These are phyloP conservation scores for Botia kubotai DNA, from an alignment of 2,797 vertebrate genomes.

Conservation along the genomic window DNA sequence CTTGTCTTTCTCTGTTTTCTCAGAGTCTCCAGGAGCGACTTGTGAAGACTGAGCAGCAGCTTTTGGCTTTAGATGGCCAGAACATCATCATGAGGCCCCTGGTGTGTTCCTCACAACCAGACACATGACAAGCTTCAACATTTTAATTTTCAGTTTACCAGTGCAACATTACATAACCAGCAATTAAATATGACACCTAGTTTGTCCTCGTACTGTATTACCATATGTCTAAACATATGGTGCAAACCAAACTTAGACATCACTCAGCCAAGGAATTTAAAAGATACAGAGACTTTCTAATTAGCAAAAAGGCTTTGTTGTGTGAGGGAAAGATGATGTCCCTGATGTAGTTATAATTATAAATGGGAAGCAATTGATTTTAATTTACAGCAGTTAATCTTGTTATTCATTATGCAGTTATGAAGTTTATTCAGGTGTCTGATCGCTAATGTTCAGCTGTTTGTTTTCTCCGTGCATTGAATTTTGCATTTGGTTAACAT, in stretches of 20 bases:
- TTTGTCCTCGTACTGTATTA: conserved; percentile 21
- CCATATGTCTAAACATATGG: conserved; percentile 58
- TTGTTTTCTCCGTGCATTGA: not conserved
- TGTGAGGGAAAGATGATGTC: conserved; percentile 8
- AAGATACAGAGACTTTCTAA: conserved; percentile 36
- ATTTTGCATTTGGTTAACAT: not conserved
- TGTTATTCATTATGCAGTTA: not conserved
- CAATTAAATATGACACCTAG: conserved; percentile 49
- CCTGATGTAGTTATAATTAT: conserved; percentile 24
- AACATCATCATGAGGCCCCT: conserved; percentile 72
- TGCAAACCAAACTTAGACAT: conserved; percentile 46
- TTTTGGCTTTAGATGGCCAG: conserved; percentile 67
- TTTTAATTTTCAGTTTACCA: conserved; percentile 17
- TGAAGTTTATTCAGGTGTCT: conserved; percentile 21
- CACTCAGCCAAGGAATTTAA: conserved; percentile 34
- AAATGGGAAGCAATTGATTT: conserved; percentile 13
- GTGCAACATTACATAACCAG: conserved; percentile 42
- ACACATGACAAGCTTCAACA: conserved; percentile 5
- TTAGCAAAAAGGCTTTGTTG: conserved; percentile 26
- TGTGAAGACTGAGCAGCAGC: conserved; percentile 60
- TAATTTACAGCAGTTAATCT: not conserved
- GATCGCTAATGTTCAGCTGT: not conserved
- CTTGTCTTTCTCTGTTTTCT: conserved; percentile 70
- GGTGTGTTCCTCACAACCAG: conserved; percentile 67
- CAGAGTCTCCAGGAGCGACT: conserved; percentile 68